A percentile compares a stretch with the other conserved stretches of the same genome.
phyloP scores from a whole-genome alignment of 1,140 invertebrate genomes.

The Antheraea pernyi region DNA sequence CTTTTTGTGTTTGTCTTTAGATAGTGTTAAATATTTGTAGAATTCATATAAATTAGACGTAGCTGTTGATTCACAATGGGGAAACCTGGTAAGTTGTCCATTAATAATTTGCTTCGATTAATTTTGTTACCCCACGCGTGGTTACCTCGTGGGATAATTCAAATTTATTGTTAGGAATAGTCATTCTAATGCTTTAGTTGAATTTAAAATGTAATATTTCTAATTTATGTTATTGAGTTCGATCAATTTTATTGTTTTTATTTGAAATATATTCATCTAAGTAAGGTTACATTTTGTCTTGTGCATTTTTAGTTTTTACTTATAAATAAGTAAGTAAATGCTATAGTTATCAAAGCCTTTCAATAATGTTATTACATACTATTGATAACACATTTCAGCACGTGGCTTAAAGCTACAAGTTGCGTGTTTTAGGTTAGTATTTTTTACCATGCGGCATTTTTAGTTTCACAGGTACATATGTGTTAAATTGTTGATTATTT shows the following conservation, averaged over 20 bases:
- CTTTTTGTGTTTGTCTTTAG: slow-evolving; percentile 57
- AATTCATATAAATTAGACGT: slow-evolving; percentile 17
- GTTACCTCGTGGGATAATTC: slow-evolving; percentile 38
- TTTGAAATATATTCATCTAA: no score
- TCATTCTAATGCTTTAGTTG: neutral
- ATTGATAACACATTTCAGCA: neutral
- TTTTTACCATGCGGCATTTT: slow-evolving; percentile 16
- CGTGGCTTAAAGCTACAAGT: neutral
- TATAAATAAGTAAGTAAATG: no score
- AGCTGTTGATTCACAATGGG: slow-evolving; percentile 43
- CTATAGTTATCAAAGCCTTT: neutral
- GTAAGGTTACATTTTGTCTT: no score
- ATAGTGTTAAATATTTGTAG: slow-evolving; percentile 33
- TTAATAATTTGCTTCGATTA: slow-evolving; percentile 5
- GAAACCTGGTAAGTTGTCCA: slow-evolving; percentile 58
- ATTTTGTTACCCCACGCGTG: slow-evolving; percentile 14
- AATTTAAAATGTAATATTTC: neutral
- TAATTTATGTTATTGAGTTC: neutral
- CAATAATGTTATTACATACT: no score
- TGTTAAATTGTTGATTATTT: no score
- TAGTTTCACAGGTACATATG: neutral
- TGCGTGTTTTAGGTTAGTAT: neutral
- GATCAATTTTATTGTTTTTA: no score
- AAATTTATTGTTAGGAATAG: slow-evolving; percentile 2
- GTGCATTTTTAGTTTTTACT: no score